Evolutionary conservation across 2,888 invertebrate genomes (phyloP).

Genomic region (Deilephila elpenor): DNA sequence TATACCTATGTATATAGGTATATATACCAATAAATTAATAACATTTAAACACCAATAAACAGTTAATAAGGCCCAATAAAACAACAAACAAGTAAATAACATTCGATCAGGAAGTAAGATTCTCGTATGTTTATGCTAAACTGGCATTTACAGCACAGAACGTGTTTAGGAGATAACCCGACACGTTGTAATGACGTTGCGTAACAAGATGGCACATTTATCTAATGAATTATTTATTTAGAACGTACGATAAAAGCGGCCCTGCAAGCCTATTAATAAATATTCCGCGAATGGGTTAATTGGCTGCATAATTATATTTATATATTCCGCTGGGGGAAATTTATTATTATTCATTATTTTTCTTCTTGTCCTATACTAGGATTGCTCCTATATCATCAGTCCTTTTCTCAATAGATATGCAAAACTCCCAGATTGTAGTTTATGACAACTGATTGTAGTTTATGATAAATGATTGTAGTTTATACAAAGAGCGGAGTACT

Average conservation of each 20-base stretch:
- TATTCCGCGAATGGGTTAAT: slow-evolving; percentile 8
- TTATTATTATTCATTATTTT: too few species aligned
- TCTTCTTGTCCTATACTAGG: too few species aligned
- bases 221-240: slow-evolving; percentile 25
- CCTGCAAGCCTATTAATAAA: slow-evolving; percentile 13
- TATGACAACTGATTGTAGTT: too few species aligned
- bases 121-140: slow-evolving; percentile 12
- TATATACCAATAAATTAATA: too few species aligned
- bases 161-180: background rate
- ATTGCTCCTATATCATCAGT: too few species aligned
- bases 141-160: slow-evolving; percentile 14
- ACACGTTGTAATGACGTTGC: slow-evolving; percentile 14
- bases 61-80: background rate
- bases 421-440: too few species aligned
- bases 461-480: too few species aligned
- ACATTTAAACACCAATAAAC: background rate
- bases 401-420: too few species aligned
- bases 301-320: too few species aligned
- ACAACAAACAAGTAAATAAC: background rate
- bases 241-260: slow-evolving; percentile 8
- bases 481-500: too few species aligned
- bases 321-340: too few species aligned
- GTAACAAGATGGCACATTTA: slow-evolving; percentile 10
- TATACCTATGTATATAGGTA: too few species aligned
- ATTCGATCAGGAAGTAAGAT: slow-evolving; percentile 12